Evolutionary conservation across 2,113 vertebrate genomes (phyloP).

Genomic region (Clarias magur): DNA sequence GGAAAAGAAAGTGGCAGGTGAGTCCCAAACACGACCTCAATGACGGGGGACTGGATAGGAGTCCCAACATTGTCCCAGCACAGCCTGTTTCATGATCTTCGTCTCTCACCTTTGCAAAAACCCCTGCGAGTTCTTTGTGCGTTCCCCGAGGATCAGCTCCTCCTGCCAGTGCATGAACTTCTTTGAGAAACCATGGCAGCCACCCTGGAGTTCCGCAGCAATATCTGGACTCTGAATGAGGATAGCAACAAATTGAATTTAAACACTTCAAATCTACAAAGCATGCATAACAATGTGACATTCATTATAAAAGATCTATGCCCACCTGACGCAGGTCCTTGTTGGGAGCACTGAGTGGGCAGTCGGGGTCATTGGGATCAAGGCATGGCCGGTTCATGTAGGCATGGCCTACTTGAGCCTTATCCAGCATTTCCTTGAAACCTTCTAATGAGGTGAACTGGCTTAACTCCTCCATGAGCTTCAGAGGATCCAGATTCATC

Average conservation of each 20-base stretch:
- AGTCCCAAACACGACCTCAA: neutral
- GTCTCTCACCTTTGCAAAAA: conserved; percentile 82
- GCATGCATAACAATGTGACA: neutral
- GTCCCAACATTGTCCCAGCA: conserved; percentile 52
- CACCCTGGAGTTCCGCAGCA: conserved; percentile 80
- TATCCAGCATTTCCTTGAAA: conserved; percentile 94
- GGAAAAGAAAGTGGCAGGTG: conserved; percentile 36
- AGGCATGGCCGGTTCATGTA: conserved; percentile 95
- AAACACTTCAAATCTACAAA: neutral
- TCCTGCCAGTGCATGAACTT: conserved; percentile 99
- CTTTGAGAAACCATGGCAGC: conserved; percentile 95
- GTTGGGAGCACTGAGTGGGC: conserved; percentile 90
- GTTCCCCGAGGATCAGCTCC: conserved; percentile 91
- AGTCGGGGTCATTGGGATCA: conserved; percentile 84
- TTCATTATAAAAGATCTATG: neutral
- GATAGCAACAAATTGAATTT: conserved; percentile 4
- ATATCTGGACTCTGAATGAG: conserved; percentile 81
- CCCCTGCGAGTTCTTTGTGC: conserved; percentile 81
- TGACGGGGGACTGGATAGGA: conserved; percentile 53
- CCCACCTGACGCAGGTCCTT: conserved; percentile 75
- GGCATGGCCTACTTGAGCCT: conserved; percentile 96
- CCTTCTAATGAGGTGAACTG: conserved; percentile 92
- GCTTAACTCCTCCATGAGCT: conserved; percentile 92
- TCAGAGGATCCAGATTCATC: conserved; percentile 95
- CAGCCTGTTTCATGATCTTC: conserved; percentile 25